These are phyloP conservation scores for Meghimatium bilineatum DNA, from an alignment of 2,888 invertebrate species.

Conservation along the genomic window DNA sequence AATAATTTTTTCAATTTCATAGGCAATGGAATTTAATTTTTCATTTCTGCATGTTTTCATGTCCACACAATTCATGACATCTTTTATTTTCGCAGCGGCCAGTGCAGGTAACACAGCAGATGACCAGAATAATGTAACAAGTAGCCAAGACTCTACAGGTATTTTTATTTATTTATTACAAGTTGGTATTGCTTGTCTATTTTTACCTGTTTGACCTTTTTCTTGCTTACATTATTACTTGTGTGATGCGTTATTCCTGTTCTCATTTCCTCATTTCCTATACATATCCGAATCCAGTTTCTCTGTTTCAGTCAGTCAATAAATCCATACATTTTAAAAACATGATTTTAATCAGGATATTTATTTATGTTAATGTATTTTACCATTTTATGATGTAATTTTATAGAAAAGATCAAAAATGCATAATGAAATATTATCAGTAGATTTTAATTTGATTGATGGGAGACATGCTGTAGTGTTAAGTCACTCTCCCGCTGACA, in stretches of 20 bases:
- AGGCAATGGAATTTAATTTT: neutral
- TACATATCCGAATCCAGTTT: neutral
- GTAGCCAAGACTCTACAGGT: slow-evolving; percentile 18
- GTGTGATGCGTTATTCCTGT: neutral
- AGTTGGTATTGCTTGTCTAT: neutral
- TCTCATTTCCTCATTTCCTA: neutral
- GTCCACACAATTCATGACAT: neutral
- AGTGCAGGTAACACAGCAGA: neutral
- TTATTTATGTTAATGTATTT: no score
- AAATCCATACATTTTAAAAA: neutral
- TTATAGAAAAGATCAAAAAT: no score
- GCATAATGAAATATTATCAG: no score
- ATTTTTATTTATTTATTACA: neutral
- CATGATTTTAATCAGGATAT: no score
- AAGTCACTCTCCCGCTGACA: no score
- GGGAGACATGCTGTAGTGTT: no score
- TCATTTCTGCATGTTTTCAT: neutral
- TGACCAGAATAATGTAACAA: neutral
- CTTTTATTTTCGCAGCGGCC: neutral
- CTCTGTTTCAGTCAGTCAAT: neutral
- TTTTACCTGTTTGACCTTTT: no score
- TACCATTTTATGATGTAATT: no score
- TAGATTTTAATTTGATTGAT: no score
- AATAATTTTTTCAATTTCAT: neutral
- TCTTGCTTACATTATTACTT: neutral